These are phyloP conservation scores for Pogonus chalceus DNA, from an alignment of 1,140 invertebrate species.

Conservation along the genomic window DNA sequence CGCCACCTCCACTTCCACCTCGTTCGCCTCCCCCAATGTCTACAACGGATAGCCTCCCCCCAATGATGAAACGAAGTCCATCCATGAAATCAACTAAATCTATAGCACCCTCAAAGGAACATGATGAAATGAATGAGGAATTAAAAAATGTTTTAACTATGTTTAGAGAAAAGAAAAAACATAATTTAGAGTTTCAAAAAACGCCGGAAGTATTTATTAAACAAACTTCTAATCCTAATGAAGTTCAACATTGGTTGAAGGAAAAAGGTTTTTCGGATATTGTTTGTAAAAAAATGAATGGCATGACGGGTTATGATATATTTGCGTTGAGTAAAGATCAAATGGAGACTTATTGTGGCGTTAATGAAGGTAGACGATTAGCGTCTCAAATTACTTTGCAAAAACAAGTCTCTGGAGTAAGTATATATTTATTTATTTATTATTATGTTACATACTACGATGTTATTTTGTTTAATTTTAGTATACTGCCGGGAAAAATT, in stretches of 20 bases:
- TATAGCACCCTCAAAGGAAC: slow-evolving; percentile 19
- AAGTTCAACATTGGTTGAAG: slow-evolving; percentile 65
- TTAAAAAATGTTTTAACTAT: slow-evolving; percentile 52
- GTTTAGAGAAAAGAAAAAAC: slow-evolving; percentile 43
- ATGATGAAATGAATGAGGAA: slow-evolving; percentile 54
- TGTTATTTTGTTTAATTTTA: slow-evolving; percentile 45
- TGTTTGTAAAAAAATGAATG: slow-evolving; percentile 51
- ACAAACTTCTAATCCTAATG: slow-evolving; percentile 47
- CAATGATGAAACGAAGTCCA: slow-evolving; percentile 17
- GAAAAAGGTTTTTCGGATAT: slow-evolving; percentile 61
- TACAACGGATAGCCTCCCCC: slow-evolving; percentile 13
- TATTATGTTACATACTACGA: background rate
- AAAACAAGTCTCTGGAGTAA: slow-evolving; percentile 65
- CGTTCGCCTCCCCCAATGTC: slow-evolving; percentile 19
- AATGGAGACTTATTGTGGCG: slow-evolving; percentile 57
- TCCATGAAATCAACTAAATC: slow-evolving; percentile 17
- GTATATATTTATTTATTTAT: slow-evolving; percentile 18
- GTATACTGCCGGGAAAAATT: slow-evolving; percentile 44
- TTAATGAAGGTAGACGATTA: slow-evolving; percentile 58
- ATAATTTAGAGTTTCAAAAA: slow-evolving; percentile 50
- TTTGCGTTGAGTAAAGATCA: slow-evolving; percentile 53
- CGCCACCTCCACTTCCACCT: slow-evolving; percentile 22
- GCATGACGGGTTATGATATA: slow-evolving; percentile 56
- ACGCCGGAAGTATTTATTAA: slow-evolving; percentile 64
- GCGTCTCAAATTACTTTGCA: slow-evolving; percentile 66